Base-by-base conservation (phyloP, 2,113 vertebrate genomes). In the Saimiri boliviensis region DNA sequence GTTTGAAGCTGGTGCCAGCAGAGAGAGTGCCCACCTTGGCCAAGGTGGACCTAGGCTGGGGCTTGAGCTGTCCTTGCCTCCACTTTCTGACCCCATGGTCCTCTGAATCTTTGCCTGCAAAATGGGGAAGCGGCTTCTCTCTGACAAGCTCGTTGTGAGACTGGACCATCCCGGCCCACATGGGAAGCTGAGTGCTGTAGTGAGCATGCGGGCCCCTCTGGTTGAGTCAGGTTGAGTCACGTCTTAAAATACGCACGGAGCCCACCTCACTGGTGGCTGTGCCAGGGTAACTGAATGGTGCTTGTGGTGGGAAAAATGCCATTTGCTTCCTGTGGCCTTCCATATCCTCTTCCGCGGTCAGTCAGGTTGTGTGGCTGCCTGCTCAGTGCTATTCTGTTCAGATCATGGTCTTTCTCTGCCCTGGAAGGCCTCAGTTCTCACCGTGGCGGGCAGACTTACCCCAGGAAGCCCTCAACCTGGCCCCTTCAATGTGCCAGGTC, bases 1-100 rank as follows among this genome's bases (percentile, higher is more conserved):
- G 47, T 8, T 6, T 0, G 10, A 47, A 30, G 45, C 63, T 23
- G 49, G 13, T 13, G 2, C 11, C 3, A 4, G 6, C 0, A 0
- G 7, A 20, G 14, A 19, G 23, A 32, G 27, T 9, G 0, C 40
- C 45, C 11, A 8, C 10, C 63, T 27, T 9, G 89, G 42, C 35
- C 0, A 8, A 2, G 70, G 19, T 25, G 0, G 40, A 42, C 6
- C 66, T 2, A 1, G 66, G 49, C 13, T 45, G 6, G 20, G 37
- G 8, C 74, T 2, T 2, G 0, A 1, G 2, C 0, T 16, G 85
- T 25, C 85, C 37, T n/a, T 17, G 23, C 11, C 17, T 5, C 11
- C 32, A 21, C 19, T 3, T 0, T 2, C 0, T 47, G 79, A 49
- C 49, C 56, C 58, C 23, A 1, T 0, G 3, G 54, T 8, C 20